A percentile compares a stretch with the other conserved stretches of the same genome.
Evolutionary conservation across 2,113 vertebrate species (phyloP).

Genomic region (Astur gentilis): DNA sequence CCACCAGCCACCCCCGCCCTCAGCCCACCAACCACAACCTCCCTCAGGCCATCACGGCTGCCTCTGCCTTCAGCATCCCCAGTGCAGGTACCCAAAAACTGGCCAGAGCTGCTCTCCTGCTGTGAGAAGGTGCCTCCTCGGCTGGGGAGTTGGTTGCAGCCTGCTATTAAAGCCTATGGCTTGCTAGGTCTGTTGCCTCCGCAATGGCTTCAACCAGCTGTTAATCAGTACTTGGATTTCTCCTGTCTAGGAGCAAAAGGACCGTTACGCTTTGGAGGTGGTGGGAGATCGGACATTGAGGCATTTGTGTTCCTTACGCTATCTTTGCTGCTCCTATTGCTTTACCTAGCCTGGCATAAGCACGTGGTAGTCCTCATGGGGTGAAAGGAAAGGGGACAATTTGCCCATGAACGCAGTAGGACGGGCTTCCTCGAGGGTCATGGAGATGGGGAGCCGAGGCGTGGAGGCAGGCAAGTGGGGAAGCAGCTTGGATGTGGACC

Average conservation of each 20-base stretch:
- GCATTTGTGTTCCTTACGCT: neutral
- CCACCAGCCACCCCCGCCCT: neutral
- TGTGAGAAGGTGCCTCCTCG: accelerated
- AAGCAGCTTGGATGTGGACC: neutral
- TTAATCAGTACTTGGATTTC: neutral
- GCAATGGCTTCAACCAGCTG: neutral
- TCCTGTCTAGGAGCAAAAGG: neutral
- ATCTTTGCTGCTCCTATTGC: neutral
- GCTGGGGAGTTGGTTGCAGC: neutral
- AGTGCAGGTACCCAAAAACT: neutral
- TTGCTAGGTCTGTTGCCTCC: neutral
- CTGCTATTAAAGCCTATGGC: neutral
- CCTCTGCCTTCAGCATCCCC: neutral
- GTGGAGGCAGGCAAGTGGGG: neutral
- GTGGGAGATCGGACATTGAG: accelerated
- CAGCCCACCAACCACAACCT: neutral
- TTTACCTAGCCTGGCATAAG: neutral
- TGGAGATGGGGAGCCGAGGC: neutral
- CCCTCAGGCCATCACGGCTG: neutral
- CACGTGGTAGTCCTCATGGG: neutral
- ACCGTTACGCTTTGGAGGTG: neutral
- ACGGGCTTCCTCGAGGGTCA: neutral
- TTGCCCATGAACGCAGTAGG: neutral
- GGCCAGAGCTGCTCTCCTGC: neutral
- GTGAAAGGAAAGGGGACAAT: neutral